Percentiles rank a stretch among this genome's conserved stretches.
Conservation (phyloP, 2,113 vertebrate genomes). For the Ramphastos sulfuratus region DNA sequence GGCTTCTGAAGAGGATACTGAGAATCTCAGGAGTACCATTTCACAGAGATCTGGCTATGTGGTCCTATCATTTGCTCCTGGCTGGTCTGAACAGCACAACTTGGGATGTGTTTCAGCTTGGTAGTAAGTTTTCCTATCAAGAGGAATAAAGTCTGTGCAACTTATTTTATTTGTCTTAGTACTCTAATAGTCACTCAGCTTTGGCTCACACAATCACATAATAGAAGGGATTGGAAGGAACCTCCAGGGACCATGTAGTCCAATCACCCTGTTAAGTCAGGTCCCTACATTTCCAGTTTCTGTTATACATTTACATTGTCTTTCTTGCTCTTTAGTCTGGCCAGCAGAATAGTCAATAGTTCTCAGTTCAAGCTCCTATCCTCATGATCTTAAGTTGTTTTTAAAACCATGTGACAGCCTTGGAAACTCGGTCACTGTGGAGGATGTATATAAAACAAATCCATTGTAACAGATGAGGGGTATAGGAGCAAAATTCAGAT, state of each 20-base stretch:
- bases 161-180: not conserved
- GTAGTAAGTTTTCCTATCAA: not conserved
- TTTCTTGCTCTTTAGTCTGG: not conserved
- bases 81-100: not conserved
- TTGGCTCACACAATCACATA: not conserved
- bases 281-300: not conserved
- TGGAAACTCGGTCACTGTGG: not conserved
- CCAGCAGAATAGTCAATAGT: not conserved
- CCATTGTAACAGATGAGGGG: not conserved
- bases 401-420: not conserved
- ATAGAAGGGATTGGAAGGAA: no score
- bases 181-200: not conserved
- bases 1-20: not conserved
- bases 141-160: not conserved
- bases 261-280: no score
- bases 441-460: not conserved
- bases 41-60: not conserved
- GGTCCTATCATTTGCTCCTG: not conserved
- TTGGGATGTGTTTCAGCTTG: not conserved
- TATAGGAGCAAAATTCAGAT: not conserved
- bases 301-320: not conserved
- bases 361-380: not conserved
- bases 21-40: not conserved
- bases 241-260: no score
- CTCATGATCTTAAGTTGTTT: not conserved